Conservation (phyloP, 2,888 invertebrate genomes). For the Colletes collaris region DNA sequence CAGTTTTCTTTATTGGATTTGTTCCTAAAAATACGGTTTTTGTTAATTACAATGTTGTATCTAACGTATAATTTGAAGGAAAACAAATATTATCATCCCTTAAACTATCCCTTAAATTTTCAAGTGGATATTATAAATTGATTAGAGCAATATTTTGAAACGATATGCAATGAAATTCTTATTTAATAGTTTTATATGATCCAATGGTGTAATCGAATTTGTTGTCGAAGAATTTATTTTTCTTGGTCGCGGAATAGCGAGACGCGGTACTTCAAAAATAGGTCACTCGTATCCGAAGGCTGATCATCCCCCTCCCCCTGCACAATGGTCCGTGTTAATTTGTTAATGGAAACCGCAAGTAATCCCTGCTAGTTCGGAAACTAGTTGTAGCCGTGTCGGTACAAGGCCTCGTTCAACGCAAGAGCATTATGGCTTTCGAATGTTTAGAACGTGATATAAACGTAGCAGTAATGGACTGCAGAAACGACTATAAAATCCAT, state of each 20-base stretch:
- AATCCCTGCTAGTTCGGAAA: slow-evolving; percentile 58
- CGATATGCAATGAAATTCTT: no score
- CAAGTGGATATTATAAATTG: no score
- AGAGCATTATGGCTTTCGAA: slow-evolving; percentile 78
- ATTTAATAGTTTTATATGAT: no score
- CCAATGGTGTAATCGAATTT: no score
- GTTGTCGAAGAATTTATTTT: not conserved
- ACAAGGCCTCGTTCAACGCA: slow-evolving; percentile 69
- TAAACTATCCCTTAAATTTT: no score
- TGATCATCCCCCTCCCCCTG: slow-evolving; percentile 8
- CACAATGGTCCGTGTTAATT: slow-evolving; percentile 58
- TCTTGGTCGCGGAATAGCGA: slow-evolving; percentile 22
- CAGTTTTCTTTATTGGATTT: no score
- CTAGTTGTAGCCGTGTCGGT: slow-evolving; percentile 59
- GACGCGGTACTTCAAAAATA: slow-evolving; percentile 27
- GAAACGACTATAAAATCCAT: slow-evolving; percentile 79
- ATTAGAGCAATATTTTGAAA: no score
- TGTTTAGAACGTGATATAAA: slow-evolving; percentile 82
- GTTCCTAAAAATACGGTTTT: no score
- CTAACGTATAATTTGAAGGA: no score
- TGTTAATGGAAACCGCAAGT: slow-evolving; percentile 71
- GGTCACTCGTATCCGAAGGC: slow-evolving; percentile 30
- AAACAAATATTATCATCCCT: no score
- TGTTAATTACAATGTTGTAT: no score
- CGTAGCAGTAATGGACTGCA: slow-evolving; percentile 82